Conservation (phyloP, 2,113 vertebrate species). For the Indicator maculatus region DNA sequence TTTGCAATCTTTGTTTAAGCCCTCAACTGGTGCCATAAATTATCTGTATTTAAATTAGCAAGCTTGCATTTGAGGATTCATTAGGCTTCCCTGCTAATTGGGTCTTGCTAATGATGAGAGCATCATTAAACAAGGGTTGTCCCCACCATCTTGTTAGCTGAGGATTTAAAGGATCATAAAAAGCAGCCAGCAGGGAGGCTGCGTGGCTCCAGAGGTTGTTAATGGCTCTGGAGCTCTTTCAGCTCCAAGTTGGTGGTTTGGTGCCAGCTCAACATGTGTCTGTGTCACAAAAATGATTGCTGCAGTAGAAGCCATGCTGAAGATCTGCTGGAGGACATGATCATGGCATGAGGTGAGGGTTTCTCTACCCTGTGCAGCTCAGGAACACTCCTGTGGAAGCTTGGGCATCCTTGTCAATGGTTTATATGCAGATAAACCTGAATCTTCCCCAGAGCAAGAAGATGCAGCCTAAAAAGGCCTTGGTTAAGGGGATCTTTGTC, state of each 20-base stretch:
- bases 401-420: rapidly evolving
- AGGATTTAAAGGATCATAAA: constrained; percentile 37
- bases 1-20: constrained; percentile 6
- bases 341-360: neutral
- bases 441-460: neutral
- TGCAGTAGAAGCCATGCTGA: rapidly evolving
- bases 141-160: constrained; percentile 54
- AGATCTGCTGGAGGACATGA: neutral
- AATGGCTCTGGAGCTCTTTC: constrained; percentile 14
- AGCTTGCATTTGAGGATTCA: constrained; percentile 14
- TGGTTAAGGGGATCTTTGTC: neutral
- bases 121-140: neutral
- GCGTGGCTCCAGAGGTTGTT: constrained; percentile 32
- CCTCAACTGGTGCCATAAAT: constrained; percentile 1
- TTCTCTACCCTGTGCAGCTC: rapidly evolving
- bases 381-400: neutral
- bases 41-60: constrained; percentile 52
- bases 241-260: neutral
- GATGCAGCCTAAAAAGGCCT: neutral
- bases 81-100: constrained; percentile 50
- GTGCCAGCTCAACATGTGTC: neutral
- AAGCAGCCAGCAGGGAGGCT: constrained; percentile 27
- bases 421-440: neutral
- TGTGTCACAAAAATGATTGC: neutral
- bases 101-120: constrained; percentile 18